These are phyloP conservation scores for Tyrophagus putrescentiae DNA, from an alignment of 1,140 invertebrate genomes.

Conservation along the genomic window DNA sequence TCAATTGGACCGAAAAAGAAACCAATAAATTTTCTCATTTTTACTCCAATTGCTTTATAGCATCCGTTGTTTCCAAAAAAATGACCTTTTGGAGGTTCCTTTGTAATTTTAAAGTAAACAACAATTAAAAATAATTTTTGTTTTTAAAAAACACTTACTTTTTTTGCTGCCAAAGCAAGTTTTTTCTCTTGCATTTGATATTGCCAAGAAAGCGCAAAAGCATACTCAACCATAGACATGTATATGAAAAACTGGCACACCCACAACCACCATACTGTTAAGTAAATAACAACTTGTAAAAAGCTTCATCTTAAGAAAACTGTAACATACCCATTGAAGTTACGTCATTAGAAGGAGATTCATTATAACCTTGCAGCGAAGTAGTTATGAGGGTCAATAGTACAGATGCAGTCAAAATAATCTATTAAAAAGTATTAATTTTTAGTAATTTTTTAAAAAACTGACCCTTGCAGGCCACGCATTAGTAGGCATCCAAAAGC, in stretches of 20 bases:
- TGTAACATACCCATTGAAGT: not conserved
- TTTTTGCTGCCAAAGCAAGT: not conserved
- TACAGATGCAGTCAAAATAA: not conserved
- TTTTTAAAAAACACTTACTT: not conserved
- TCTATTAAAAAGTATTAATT: too few relatives aligned
- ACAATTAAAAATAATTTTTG: not conserved
- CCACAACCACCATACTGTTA: conserved; percentile 15
- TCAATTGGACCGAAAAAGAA: conserved; percentile 16
- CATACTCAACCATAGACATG: not conserved
- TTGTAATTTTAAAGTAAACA: too few relatives aligned
- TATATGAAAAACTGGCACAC: conserved; percentile 8
- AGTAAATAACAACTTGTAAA: too few relatives aligned
- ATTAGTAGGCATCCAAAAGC: not conserved
- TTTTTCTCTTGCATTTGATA: not conserved
- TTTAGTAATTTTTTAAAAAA: too few relatives aligned
- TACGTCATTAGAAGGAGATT: not conserved
- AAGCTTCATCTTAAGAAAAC: too few relatives aligned
- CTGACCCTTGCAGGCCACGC: not conserved
- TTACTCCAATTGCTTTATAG: not conserved
- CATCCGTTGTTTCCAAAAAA: conserved; percentile 16
- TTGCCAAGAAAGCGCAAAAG: not conserved
- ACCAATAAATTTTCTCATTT: not conserved
- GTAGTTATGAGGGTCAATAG: not conserved
- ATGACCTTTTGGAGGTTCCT: conserved; percentile 13
- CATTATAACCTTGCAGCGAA: not conserved